Evolutionary conservation across 2,113 vertebrate genomes (phyloP).

Genomic region (Pseudorasbora parva): DNA sequence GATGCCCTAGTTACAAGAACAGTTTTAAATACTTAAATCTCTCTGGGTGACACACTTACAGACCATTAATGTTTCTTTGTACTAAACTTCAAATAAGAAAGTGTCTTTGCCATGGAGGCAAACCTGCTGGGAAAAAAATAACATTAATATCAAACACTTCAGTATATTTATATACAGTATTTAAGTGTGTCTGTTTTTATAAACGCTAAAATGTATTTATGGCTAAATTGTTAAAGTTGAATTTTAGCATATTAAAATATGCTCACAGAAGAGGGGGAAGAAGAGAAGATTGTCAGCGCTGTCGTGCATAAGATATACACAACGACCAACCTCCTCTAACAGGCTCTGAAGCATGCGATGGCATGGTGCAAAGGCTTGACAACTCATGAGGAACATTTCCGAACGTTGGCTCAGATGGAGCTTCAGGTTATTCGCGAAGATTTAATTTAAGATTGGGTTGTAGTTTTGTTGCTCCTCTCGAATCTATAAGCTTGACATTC

Average conservation of each 20-base stretch:
- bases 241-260: neutral
- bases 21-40: slow-evolving; percentile 10
- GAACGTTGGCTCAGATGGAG: slow-evolving; percentile 51
- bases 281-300: neutral
- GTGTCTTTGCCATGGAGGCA: neutral
- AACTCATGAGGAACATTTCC: slow-evolving; percentile 38
- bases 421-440: slow-evolving; percentile 60
- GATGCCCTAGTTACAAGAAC: slow-evolving; percentile 14
- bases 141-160: neutral
- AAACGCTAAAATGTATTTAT: neutral
- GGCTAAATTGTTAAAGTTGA: neutral
- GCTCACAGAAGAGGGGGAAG: neutral
- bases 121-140: neutral
- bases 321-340: neutral
- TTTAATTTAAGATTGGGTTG: slow-evolving; percentile 55
- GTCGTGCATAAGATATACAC: neutral
- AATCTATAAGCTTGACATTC: slow-evolving; percentile 38
- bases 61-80: neutral
- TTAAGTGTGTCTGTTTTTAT: neutral
- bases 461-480: slow-evolving; percentile 51
- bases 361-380: no score
- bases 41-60: slow-evolving; percentile 6
- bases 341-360: slow-evolving; percentile 4
- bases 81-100: slow-evolving; percentile 5
- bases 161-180: slow-evolving; percentile 4